Percentiles rank a stretch among this genome's conserved stretches.
Conservation (phyloP, 2,797 vertebrate genomes). For the Staurois parvus region DNA sequence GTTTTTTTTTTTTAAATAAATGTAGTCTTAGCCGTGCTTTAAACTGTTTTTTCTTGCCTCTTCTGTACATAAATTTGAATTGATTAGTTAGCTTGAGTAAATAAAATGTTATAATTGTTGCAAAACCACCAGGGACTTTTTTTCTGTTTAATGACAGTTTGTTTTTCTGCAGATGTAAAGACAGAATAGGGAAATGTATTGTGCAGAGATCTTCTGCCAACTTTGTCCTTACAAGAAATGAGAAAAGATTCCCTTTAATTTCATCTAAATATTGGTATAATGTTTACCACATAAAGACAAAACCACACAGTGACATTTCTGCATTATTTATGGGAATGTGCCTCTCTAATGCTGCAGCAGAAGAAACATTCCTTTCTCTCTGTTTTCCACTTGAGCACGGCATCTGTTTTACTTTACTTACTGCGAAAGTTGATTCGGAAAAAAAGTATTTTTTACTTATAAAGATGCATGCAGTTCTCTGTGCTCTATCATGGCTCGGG, state of each 20-base stretch:
- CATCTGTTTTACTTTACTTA: constrained; percentile 56
- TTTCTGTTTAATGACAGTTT: background rate
- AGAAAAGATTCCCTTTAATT: background rate
- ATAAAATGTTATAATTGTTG: background rate
- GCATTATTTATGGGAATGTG: constrained; percentile 56
- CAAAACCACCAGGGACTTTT: background rate
- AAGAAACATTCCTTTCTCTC: constrained; percentile 33
- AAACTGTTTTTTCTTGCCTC: no score
- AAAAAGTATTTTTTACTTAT: background rate
- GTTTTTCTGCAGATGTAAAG: background rate
- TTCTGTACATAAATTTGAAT: no score
- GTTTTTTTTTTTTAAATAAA: no score
- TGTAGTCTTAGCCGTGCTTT: no score
- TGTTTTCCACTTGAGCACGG: constrained; percentile 37
- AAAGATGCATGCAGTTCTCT: constrained; percentile 17
- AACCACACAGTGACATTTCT: constrained; percentile 26
- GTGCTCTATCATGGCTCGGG: background rate
- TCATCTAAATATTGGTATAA: constrained; percentile 29
- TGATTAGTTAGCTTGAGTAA: background rate
- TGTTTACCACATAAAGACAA: constrained; percentile 41
- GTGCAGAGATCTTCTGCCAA: background rate
- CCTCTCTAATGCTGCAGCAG: constrained; percentile 32
- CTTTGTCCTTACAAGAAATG: background rate
- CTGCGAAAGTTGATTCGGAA: constrained; percentile 35
- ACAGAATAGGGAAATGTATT: constrained; percentile 10